These are phyloP conservation scores for Cremastobaeus sp. DNA, from an alignment of 2,888 invertebrate genomes.

Conservation along the genomic window DNA sequence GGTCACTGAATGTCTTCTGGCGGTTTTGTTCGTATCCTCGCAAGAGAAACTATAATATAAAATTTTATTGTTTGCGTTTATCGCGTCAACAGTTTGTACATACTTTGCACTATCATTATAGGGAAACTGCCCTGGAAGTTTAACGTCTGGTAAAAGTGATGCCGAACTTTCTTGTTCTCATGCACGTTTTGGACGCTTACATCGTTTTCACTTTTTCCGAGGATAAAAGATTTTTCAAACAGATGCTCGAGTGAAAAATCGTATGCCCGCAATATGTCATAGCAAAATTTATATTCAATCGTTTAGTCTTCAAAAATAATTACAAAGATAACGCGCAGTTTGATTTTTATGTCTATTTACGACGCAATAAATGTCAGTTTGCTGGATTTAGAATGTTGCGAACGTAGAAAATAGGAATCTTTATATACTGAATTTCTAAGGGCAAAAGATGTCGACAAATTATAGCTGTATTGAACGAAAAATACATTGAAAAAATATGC, in stretches of 20 bases:
- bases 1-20: conserved; percentile 59
- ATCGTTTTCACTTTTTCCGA: conserved; percentile 44
- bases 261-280: conserved; percentile 6
- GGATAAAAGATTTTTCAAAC: conserved; percentile 1
- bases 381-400: conserved; percentile 1
- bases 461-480: no score
- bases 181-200: conserved; percentile 29
- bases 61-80: conserved; percentile 58
- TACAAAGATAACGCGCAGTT: background rate
- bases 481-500: no score
- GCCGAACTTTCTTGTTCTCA: conserved; percentile 27
- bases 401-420: background rate
- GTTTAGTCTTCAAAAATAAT: conserved; percentile 8
- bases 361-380: conserved; percentile 9
- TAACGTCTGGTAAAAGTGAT: conserved; percentile 48
- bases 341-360: conserved; percentile 3
- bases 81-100: conserved; percentile 48
- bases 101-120: conserved; percentile 43
- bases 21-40: conserved; percentile 34
- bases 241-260: conserved; percentile 10
- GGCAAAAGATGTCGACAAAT: no score
- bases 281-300: conserved; percentile 26
- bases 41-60: conserved; percentile 46
- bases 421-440: no score
- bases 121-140: conserved; percentile 47